Conservation (phyloP, 2,797 vertebrate genomes). For the Sebastes matsubarae region DNA sequence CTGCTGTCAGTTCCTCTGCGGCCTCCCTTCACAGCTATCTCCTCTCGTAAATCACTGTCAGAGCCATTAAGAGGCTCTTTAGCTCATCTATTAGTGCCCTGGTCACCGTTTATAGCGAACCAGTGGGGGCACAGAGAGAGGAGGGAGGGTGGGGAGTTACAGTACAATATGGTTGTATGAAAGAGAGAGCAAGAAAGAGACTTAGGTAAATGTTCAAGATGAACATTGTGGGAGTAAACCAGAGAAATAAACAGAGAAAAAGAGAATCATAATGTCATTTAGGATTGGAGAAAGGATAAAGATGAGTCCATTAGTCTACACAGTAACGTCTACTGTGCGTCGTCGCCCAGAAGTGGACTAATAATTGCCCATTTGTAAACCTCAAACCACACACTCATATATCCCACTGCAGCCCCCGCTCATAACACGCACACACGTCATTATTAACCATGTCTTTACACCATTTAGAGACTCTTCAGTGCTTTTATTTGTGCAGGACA, state of each 20-base stretch:
- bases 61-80: constrained; percentile 61
- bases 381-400: constrained; percentile 38
- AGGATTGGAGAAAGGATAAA: not conserved
- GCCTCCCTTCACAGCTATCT: constrained; percentile 4
- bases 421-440: not conserved
- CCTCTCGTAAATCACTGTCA: constrained; percentile 42
- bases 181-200: not conserved
- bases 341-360: constrained; percentile 37
- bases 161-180: not conserved
- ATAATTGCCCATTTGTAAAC: constrained; percentile 64
- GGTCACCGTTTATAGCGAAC: constrained; percentile 3
- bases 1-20: constrained; percentile 37
- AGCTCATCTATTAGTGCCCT: constrained; percentile 35
- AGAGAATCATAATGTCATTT: not conserved
- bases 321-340: constrained; percentile 7
- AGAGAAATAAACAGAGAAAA: not conserved
- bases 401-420: not conserved
- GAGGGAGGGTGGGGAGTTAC: fast-evolving
- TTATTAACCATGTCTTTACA: constrained; percentile 6
- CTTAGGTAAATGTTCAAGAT: not conserved
- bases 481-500: constrained; percentile 27
- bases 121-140: too few species aligned
- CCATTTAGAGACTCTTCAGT: not conserved
- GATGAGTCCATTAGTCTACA: constrained; percentile 52
- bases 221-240: not conserved